Percentiles rank a stretch among this genome's conserved stretches.
Conservation (phyloP, 2,797 vertebrate species). For the Nyctalus aviator region DNA sequence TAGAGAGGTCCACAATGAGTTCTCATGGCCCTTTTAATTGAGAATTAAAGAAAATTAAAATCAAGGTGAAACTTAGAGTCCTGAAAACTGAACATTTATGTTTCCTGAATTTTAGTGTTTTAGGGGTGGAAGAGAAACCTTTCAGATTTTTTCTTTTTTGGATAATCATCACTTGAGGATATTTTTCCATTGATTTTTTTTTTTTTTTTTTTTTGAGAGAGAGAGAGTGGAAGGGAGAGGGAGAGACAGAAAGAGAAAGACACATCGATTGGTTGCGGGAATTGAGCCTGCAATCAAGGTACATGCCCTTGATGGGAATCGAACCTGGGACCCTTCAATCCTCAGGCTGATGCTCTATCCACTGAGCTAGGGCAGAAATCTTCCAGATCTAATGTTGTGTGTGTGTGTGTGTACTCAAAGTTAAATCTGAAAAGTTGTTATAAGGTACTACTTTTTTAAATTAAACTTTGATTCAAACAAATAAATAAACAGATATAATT, state of each 20-base stretch:
- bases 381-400: background rate
- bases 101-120: conserved; percentile 4
- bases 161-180: no score
- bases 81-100: background rate
- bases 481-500: background rate
- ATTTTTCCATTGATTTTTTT: no score
- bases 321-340: no score
- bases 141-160: background rate
- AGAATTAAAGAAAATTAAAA: conserved; percentile 14
- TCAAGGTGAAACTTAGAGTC: background rate
- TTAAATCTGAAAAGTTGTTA: conserved; percentile 29
- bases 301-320: no score
- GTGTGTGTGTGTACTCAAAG: background rate
- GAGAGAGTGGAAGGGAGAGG: no score
- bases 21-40: conserved; percentile 5
- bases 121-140: background rate
- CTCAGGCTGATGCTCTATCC: no score
- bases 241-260: no score
- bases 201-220: no score
- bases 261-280: no score
- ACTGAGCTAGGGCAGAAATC: background rate
- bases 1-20: background rate
- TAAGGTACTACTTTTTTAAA: background rate
- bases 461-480: conserved; percentile 1
- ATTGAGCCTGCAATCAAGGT: no score